Evolutionary conservation across 2,113 vertebrate species (phyloP), one percentile per base, ranked within the genome.

Genomic region (Rhineura floridana): DNA sequence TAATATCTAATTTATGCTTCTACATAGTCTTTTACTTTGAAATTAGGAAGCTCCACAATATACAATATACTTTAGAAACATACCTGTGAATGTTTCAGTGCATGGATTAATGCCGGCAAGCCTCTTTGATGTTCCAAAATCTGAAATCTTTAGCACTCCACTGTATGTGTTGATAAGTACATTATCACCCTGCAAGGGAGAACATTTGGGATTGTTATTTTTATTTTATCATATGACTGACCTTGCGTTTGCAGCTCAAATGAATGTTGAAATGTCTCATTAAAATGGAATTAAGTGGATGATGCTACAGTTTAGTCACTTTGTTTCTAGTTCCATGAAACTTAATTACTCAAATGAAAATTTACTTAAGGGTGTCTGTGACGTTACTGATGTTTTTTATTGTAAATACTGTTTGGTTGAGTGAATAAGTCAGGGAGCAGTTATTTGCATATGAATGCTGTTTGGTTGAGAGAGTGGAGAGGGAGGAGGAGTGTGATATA

Each of bases 91-190:
- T 2, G 99, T 99, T 96, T 99, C 99, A 28, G 99, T 99, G 95
- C 98, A 99, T 42, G 99, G 98, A 94, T 99, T 99, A 94, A 99
- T 99, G 92, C 99, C 99, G 86, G 99, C 99, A 87, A 99, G 95
- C 85, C 99, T 98, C 96, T 99, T 99, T 33, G 99, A 99, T 33
- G 99, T 99, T 84, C 99, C 99, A 85, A 99, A 99, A 94, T 99
- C 99, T 0, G 99, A 99, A 93, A 99, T 99, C 97, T 99, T 99
- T 94, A 99, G 96, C 87, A 99, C 98, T 30, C 99, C 99, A 52
- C 99, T 99, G 93, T 99, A 99, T 1, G 99, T 99, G 95, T 99
- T 99, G 95, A 99, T 99, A 94, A 99, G 96, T 73, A 99, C 99
- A 0, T 99, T 99, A 92, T 99, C 99, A 52, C 99, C 99, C 99